phyloP scores from a whole-genome alignment of 2,888 invertebrate genomes.

The Andrena hattorfiana region DNA sequence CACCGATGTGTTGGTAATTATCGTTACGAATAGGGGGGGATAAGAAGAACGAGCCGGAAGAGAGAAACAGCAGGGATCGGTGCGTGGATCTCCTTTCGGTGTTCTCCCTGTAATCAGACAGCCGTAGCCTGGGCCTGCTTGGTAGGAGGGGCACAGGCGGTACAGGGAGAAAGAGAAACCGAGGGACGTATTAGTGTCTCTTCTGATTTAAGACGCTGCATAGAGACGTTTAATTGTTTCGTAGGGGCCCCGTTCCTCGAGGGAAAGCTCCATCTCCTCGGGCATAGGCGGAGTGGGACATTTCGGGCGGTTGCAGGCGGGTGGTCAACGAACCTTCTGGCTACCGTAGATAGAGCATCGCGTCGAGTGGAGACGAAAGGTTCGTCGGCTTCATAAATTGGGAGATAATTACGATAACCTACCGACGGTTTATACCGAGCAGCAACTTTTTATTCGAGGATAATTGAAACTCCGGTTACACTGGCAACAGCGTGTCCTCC shows the following conservation, averaged over 20 bases:
- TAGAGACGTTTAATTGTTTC: slow-evolving; percentile 40
- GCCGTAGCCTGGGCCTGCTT: slow-evolving; percentile 44
- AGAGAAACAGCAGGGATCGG: slow-evolving; percentile 73
- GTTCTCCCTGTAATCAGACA: slow-evolving; percentile 76
- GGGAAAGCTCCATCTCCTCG: not conserved
- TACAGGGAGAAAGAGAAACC: slow-evolving; percentile 54
- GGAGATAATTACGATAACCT: slow-evolving; percentile 19
- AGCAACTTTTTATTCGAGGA: slow-evolving; percentile 14
- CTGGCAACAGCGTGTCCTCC: slow-evolving; percentile 11
- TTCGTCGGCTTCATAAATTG: slow-evolving; percentile 5
- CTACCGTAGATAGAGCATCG: not conserved
- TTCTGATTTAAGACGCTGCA: slow-evolving; percentile 49
- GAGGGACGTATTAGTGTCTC: slow-evolving; percentile 56
- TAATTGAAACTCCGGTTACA: slow-evolving; percentile 41
- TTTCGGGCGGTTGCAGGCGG: not conserved
- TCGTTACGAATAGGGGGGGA: slow-evolving; percentile 70
- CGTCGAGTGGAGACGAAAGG: not conserved
- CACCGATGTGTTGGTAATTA: slow-evolving; percentile 76
- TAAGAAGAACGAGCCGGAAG: slow-evolving; percentile 70
- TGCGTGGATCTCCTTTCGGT: slow-evolving; percentile 72
- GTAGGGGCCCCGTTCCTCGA: not conserved
- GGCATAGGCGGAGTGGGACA: not conserved
- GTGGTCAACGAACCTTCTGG: not conserved
- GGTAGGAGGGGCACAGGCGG: slow-evolving; percentile 43
- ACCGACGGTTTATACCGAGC: slow-evolving; percentile 24